Conservation (phyloP, 2,113 vertebrate species). For the Sceloporus undulatus region DNA sequence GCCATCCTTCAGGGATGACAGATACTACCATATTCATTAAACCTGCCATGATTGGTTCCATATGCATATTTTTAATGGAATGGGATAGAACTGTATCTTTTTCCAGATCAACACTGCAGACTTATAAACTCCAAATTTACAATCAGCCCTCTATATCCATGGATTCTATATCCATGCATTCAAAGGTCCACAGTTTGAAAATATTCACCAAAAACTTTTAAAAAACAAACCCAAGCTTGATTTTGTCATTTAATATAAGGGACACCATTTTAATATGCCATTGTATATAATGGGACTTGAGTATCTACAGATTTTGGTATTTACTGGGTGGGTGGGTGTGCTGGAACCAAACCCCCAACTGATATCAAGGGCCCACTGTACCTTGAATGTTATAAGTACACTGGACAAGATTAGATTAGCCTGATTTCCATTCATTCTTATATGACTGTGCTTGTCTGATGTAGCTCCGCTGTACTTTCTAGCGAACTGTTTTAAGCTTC, state of each 20-base stretch:
- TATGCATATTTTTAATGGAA: slow-evolving; percentile 39
- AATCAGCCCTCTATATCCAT: too few species aligned
- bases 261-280: too few species aligned
- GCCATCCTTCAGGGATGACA: slow-evolving; percentile 67
- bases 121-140: not conserved
- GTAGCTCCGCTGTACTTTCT: not conserved
- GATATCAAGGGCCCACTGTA: not conserved
- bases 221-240: too few species aligned
- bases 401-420: not conserved
- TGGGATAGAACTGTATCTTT: slow-evolving; percentile 4
- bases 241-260: too few species aligned
- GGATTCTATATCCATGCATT: too few species aligned
- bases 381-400: not conserved
- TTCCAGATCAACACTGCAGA: not conserved
- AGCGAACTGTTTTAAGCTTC: not conserved
- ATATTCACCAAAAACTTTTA: too few species aligned
- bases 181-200: too few species aligned
- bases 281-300: too few species aligned
- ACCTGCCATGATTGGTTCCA: slow-evolving; percentile 32
- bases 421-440: not conserved
- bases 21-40: slow-evolving; percentile 58
- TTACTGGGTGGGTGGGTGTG: too few species aligned
- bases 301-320: too few species aligned
- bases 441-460: not conserved
- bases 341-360: too few species aligned